Conservation (phyloP, 2,113 vertebrate species). For the Rutilus rutilus region DNA sequence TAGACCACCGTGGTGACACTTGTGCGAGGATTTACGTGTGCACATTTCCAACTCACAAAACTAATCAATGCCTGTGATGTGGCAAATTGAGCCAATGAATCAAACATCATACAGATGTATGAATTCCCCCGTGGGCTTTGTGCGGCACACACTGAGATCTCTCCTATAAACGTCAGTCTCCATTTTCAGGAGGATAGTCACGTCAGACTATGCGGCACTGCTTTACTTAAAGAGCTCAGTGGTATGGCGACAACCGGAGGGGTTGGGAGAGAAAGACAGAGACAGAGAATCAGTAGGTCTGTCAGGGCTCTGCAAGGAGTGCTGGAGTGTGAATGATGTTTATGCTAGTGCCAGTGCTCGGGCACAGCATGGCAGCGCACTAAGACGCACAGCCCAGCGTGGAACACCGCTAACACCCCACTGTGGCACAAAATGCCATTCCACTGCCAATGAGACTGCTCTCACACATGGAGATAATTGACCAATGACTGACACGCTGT, state of each 20-base stretch:
- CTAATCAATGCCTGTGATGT: constrained; percentile 31
- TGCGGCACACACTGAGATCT: constrained; percentile 10
- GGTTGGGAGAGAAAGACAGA: constrained; percentile 11
- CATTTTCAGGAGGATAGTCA: constrained; percentile 18
- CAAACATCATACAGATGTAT: constrained; percentile 11
- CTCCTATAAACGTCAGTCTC: background rate
- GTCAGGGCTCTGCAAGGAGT: constrained; percentile 30
- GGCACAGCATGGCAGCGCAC: constrained; percentile 24
- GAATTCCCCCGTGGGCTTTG: constrained; percentile 7
- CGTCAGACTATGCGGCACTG: background rate
- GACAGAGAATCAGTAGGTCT: constrained; percentile 29
- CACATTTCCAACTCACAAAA: constrained; percentile 20
- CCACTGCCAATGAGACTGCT: constrained; percentile 22
- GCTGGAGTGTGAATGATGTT: constrained; percentile 37
- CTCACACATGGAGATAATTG: constrained; percentile 45
- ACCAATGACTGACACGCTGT: constrained; percentile 49
- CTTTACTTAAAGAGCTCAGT: constrained; percentile 29
- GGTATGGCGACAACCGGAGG: background rate
- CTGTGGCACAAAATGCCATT: constrained; percentile 27
- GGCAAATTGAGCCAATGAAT: constrained; percentile 29
- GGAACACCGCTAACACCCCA: constrained; percentile 19
- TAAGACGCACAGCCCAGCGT: background rate
- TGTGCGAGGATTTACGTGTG: constrained; percentile 2
- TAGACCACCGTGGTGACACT: constrained; percentile 6
- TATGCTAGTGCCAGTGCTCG: constrained; percentile 6